Conservation (phyloP, 2,113 vertebrate species). For the Pleuronectes platessa region DNA sequence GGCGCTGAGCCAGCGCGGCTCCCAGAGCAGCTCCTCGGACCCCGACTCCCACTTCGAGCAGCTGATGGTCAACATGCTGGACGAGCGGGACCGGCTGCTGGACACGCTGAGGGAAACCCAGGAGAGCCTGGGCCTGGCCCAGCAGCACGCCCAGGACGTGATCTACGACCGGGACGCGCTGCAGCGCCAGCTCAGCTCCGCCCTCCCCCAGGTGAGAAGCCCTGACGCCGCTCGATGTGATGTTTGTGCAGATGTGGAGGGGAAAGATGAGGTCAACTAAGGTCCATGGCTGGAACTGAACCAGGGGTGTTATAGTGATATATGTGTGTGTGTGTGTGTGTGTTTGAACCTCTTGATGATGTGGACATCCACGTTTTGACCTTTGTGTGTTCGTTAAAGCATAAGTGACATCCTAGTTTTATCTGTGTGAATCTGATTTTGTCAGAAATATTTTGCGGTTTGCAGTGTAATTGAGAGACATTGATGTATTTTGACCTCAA, state of each 20-base stretch:
- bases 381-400: no score
- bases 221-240: background rate
- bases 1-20: constrained; percentile 96
- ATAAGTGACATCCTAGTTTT: no score
- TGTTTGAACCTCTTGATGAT: no score
- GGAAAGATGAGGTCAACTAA: background rate
- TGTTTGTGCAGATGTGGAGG: no score
- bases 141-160: constrained; percentile 97
- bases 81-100: constrained; percentile 96
- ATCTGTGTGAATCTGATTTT: background rate
- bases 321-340: no score
- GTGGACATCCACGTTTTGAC: no score
- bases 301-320: no score
- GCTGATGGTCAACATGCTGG: constrained; percentile 99
- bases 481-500: background rate
- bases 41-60: constrained; percentile 99
- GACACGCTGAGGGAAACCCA: constrained; percentile 98
- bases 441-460: background rate
- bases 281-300: background rate
- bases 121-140: constrained; percentile 95
- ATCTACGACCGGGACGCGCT: constrained; percentile 97
- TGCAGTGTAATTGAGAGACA: background rate
- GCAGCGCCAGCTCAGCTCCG: constrained; percentile 97
- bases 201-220: constrained; percentile 92
- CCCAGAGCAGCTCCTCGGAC: constrained; percentile 96